phyloP scores from a whole-genome alignment of 2,888 invertebrate species.

The Oscheius sp. region DNA sequence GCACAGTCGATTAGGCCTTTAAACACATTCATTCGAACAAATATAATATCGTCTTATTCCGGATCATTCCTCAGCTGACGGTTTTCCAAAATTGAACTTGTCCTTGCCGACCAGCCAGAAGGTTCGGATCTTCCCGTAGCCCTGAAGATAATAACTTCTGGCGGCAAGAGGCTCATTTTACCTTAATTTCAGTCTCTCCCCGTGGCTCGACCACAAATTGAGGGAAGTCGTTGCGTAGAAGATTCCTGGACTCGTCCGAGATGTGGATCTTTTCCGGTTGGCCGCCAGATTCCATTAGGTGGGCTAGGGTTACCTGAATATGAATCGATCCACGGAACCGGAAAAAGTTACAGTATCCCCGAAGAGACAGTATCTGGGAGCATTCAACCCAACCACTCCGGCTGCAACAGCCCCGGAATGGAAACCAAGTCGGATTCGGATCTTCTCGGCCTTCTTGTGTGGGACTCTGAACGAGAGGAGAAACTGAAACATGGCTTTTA shows the following conservation, averaged over 20 bases:
- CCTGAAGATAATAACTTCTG: constrained; percentile 44
- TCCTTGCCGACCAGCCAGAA: constrained; percentile 58
- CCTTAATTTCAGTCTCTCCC: constrained; percentile 47
- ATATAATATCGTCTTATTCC: too few relatives aligned
- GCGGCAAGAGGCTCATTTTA: background rate
- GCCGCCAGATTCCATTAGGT: constrained; percentile 57
- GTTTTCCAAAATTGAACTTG: constrained; percentile 32
- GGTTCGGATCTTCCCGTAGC: constrained; percentile 60
- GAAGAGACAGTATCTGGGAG: constrained; percentile 61
- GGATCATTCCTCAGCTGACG: background rate
- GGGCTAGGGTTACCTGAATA: constrained; percentile 55
- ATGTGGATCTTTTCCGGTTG: constrained; percentile 62
- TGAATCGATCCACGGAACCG: background rate
- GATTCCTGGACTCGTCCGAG: constrained; percentile 42
- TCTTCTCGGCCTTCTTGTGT: constrained; percentile 41
- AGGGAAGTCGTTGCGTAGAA: constrained; percentile 51
- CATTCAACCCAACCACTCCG: constrained; percentile 53
- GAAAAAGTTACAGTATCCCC: constrained; percentile 55
- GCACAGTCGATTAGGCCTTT: too few relatives aligned
- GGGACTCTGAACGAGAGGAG: constrained; percentile 50
- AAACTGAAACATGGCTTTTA: constrained; percentile 22
- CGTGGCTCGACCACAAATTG: constrained; percentile 47
- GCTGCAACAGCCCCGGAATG: constrained; percentile 57
- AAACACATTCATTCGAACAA: too few relatives aligned
- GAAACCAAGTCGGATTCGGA: constrained; percentile 52